Evolutionary conservation across 2,797 vertebrate genomes (phyloP), one percentile per base, ranked within the genome.

Genomic region (Poeciliopsis paucimaculata): DNA sequence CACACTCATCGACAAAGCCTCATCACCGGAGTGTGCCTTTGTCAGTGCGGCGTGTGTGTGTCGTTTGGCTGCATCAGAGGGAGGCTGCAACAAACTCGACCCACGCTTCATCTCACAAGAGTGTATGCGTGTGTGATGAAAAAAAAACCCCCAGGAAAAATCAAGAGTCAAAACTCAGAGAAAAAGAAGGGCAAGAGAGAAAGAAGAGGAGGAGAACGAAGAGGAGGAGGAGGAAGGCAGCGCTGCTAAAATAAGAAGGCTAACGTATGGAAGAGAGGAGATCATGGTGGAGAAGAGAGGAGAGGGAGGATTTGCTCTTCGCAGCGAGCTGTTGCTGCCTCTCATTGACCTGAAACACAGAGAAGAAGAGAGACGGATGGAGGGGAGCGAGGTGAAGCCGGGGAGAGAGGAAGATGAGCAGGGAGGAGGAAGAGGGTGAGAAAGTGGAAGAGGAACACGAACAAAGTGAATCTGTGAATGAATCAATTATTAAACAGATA

Each of bases 71-170:
- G 85, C 91, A 85, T 89, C 90, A 51, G 83, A 84, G 45, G 90
- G 82, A 88, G 91, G 88, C 88, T 87, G 93, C 87, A 94, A 92
- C 88, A 91, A 90, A 85, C 91, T 90, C 91, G 89, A 91, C 90
- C 92, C 92, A 91, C 94, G 93, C 92, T 94, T 94, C 94, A 94
- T 91, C 75, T 87, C 90, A 73, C 73, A 26, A 28, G 57, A 3
- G 53, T 55, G 53, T n/a, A 12, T 55, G 60, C 45, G 82, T 84
- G 74, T 78, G 83, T 72, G 79, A 77, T 74, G 57, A 68, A 62
- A 64, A 71, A 82, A 77, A 53, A 34, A 34, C 1, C 1, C 31
- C 31, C 31, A 84, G 62, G n/a, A 75, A 72, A 66, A 79, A 74
- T 77, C 20, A 82, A 80, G 85, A 91, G 87, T 91, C 90, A 90